These are phyloP conservation scores for Tineola bisselliella DNA, from an alignment of 2,888 invertebrate genomes.

Conservation along the genomic window DNA sequence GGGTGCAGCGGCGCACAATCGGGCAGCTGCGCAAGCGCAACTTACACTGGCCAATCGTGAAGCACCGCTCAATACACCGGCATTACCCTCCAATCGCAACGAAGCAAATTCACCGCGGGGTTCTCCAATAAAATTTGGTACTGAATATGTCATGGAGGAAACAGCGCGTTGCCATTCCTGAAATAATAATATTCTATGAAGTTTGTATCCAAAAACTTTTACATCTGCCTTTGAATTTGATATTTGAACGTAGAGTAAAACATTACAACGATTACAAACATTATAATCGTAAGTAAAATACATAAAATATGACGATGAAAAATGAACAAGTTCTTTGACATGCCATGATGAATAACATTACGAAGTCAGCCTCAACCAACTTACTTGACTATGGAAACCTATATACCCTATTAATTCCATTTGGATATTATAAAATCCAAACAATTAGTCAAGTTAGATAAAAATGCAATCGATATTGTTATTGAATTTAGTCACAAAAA, in stretches of 20 bases:
- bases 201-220: too few relatives aligned
- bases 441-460: neutral
- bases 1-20: conserved; percentile 44
- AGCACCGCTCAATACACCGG: conserved; percentile 53
- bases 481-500: conserved; percentile 30
- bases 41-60: conserved; percentile 54
- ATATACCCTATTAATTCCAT: too few relatives aligned
- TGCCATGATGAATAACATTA: neutral
- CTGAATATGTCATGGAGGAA: conserved; percentile 33
- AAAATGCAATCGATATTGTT: neutral
- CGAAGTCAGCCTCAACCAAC: too few relatives aligned
- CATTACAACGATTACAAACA: too few relatives aligned
- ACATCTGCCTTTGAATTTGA: too few relatives aligned
- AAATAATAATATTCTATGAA: neutral
- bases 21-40: conserved; percentile 57
- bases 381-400: too few relatives aligned
- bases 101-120: conserved; percentile 21
- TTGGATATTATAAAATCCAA: too few relatives aligned
- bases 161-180: conserved; percentile 57
- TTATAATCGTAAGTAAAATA: too few relatives aligned
- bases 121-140: conserved; percentile 19
- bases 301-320: too few relatives aligned
- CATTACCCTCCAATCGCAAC: conserved; percentile 34
- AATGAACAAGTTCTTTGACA: too few relatives aligned
- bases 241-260: too few relatives aligned